Evolutionary conservation across 1,140 invertebrate species (phyloP), one percentile per base, ranked within the genome.

Genomic region (Platorchestia sp.): DNA sequence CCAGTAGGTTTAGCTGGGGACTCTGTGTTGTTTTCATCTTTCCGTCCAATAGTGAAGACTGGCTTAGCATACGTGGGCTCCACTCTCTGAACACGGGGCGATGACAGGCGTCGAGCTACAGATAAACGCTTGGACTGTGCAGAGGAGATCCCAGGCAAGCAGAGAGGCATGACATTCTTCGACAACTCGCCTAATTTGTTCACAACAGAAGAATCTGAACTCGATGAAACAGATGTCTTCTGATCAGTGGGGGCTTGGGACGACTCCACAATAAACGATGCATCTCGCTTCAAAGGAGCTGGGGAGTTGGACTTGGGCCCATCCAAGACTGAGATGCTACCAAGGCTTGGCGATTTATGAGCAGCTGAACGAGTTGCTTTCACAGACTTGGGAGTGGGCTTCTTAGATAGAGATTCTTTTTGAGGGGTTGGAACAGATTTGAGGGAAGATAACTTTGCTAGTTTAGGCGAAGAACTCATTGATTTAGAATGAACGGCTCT

Each of bases 1-100:
- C 91, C 91, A 47, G 7, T 93, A 47, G 43, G 10, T 45, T 45
- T 44, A 44, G 43, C 0, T n/a, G 14, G 7, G 1, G 41, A 47
- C 6, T 93, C 89, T 3, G 86, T 6, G 7, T 41, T 44, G n/a
- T 36, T 42, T 5, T 41, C 87, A 89, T 42, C 41, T 14, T 44
- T 93, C 1, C 45, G 43, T 14, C 91, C 91, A 47, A 93, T 93
- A 19, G 91, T 45, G 40, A 93, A 93, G 7, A 93, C 91, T 44
- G 91, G 91, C 91, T 93, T 93, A 14, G 91, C 91, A 47, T 16
- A 93, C 19, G 91, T 93, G 43, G 91, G 91, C 91, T 93, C 43
- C 5, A 93, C 91, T 40, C 91, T 44, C 40, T 44, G 43, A 40
- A 93, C 45, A 41, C 91, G 91, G 45, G 91, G 91, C 10, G 91